phyloP scores from a whole-genome alignment of 2,113 vertebrate species.

The Mugil cephalus region DNA sequence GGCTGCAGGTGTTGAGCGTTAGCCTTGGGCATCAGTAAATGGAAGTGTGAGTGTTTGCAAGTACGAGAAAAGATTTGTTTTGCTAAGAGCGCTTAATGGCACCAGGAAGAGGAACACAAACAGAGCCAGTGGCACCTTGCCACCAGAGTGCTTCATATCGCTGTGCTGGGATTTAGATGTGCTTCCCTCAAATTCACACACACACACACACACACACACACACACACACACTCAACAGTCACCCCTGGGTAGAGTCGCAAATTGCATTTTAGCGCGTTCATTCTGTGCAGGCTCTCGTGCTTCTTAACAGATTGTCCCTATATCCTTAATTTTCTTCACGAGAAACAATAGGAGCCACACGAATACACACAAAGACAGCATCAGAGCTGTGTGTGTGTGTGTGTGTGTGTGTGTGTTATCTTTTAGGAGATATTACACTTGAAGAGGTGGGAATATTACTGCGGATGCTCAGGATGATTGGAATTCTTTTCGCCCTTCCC shows the following conservation, averaged over 20 bases:
- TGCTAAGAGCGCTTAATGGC: conserved; percentile 46
- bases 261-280: conserved; percentile 30
- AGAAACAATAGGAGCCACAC: conserved; percentile 19
- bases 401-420: conserved; percentile 12
- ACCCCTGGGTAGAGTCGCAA: conserved; percentile 39
- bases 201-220: not conserved
- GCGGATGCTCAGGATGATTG: conserved; percentile 19
- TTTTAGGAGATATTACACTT: conserved; percentile 30
- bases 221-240: not conserved
- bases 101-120: conserved; percentile 42
- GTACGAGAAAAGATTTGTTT: conserved; percentile 54
- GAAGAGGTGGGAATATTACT: conserved; percentile 34
- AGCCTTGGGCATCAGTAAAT: conserved; percentile 32
- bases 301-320: conserved; percentile 40
- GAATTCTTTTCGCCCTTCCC: conserved; percentile 43
- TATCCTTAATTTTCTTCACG: conserved; percentile 32
- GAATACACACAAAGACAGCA: conserved; percentile 37
- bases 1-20: conserved; percentile 46
- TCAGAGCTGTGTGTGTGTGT: conserved; percentile 9
- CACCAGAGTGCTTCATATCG: conserved; percentile 36
- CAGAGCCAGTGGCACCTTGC: conserved; percentile 30
- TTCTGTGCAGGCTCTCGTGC: conserved; percentile 23
- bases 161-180: conserved; percentile 33
- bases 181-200: conserved; percentile 34
- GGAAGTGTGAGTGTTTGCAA: conserved; percentile 27